phyloP scores from a whole-genome alignment of 2,113 vertebrate species.

The Cyanocitta stelleri region DNA sequence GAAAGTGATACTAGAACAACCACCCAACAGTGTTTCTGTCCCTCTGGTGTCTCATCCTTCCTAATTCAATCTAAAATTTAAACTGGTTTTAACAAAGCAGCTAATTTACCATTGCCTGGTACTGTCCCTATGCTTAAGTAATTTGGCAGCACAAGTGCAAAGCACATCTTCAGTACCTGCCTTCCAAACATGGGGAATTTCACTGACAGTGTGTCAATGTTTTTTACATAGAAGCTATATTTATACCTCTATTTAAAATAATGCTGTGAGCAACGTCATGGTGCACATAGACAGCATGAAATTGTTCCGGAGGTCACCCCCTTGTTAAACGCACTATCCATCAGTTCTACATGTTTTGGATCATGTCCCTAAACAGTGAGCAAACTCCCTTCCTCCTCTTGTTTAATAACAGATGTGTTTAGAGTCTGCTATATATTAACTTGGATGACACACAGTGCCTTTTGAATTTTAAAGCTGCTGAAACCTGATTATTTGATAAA shows the following conservation, averaged over 20 bases:
- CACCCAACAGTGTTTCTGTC: neutral
- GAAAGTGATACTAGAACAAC: neutral
- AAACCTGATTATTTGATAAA: conserved; percentile 67
- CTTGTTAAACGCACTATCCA: neutral
- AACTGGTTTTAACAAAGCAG: neutral
- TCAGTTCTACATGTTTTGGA: neutral
- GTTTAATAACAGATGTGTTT: neutral
- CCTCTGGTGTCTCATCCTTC: neutral
- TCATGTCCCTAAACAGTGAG: neutral
- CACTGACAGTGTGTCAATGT: neutral
- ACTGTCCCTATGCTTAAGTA: neutral
- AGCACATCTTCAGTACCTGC: neutral
- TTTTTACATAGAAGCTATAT: neutral
- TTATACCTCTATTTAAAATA: neutral
- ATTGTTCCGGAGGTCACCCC: neutral
- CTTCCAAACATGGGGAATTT: neutral
- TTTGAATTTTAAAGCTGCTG: conserved; percentile 67
- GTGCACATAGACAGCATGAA: neutral
- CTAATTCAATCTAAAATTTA: conserved; percentile 19
- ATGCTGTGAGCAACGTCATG: neutral
- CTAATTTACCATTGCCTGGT: neutral
- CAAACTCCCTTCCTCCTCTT: neutral
- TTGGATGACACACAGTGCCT: conserved; percentile 44
- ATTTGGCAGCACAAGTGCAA: neutral
- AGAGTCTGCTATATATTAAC: conserved; percentile 46